Base-by-base conservation (phyloP, 2,888 invertebrate species). In the Neuroscelio doddi region DNA sequence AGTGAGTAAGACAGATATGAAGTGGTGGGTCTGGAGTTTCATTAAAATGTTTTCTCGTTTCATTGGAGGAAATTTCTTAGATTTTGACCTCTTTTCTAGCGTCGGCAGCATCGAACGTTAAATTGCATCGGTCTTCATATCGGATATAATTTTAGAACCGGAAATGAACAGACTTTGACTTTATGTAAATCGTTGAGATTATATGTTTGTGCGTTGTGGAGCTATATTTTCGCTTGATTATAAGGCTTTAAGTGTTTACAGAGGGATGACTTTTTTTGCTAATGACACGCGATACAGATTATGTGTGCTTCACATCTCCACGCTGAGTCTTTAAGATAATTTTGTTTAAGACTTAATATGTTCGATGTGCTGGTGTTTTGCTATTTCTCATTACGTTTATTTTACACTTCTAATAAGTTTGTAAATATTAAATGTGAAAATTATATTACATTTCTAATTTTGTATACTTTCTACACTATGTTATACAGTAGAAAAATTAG, bases 111-210 rank as follows among this genome's bases (percentile, higher is more conserved):
- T 77, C 74, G 72, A 73, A 78, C 74, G 71, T 78, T 77, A 78
- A 79, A 79, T 79, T 78, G 77, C 78, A 79, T 78, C 71, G 76
- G 76, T 74, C 73, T 73, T 73, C 71, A 68, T 65, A 68, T 73
- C 76, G 76, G 77, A 77, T 78, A 74, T 75, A 77, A 77, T 74
- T 74, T 73, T 65, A 74, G 72, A 72, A 65, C 75, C 75, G 78
- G 73, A 79, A 76, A 78, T 79, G 77, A 78, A 78, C 73, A 70
- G 74, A 71, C 73, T 77, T 74, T 73, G 71, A 70, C 69, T 70
- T 53, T 21, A 52, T 47, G 59, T 56, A 56, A 10, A 71, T 76
- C 70, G 67, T 70, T 46, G 45, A 45, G 61, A 67, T 61, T 57
- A 68, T 50, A 62, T 55, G 55, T 61, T 62, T 62, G 61, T 62